phyloP scores from a whole-genome alignment of 1,140 invertebrate species.

The Drosophila serrata region DNA sequence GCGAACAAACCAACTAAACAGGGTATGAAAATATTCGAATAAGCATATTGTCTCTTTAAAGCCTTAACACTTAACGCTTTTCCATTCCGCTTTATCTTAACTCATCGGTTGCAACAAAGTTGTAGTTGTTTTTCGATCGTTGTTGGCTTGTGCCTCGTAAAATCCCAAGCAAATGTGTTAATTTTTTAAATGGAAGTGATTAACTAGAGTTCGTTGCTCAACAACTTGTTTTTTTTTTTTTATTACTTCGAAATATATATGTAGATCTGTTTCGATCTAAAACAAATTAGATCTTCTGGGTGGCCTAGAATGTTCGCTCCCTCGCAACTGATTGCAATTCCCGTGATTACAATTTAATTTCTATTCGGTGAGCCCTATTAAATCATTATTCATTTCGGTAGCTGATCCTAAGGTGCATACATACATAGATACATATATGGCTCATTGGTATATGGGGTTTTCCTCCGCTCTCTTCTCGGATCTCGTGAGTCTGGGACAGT shows the following conservation, averaged over 20 bases:
- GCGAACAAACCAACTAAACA: not conserved
- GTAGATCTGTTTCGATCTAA: not conserved
- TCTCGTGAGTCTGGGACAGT: slow-evolving; percentile 46
- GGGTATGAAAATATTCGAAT: slow-evolving; percentile 3
- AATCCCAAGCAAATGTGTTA: slow-evolving; percentile 48
- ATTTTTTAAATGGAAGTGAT: slow-evolving; percentile 27
- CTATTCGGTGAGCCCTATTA: slow-evolving; percentile 40
- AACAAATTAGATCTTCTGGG: slow-evolving; percentile 42
- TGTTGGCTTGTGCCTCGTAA: slow-evolving; percentile 42
- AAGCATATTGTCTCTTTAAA: not conserved
- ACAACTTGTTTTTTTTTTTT: slow-evolving; percentile 23
- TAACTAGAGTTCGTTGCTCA: slow-evolving; percentile 13
- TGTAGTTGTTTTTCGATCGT: slow-evolving; percentile 30
- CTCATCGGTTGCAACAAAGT: slow-evolving; percentile 47
- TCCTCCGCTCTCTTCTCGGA: slow-evolving; percentile 19
- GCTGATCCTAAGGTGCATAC: slow-evolving; percentile 28
- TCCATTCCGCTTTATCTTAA: slow-evolving; percentile 33
- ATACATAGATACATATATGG: slow-evolving; percentile 13
- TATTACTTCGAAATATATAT: not conserved
- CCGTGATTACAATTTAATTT: slow-evolving; percentile 69
- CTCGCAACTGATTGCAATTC: slow-evolving; percentile 45
- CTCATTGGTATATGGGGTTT: slow-evolving; percentile 28
- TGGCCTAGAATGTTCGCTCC: slow-evolving; percentile 45
- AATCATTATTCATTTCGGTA: slow-evolving; percentile 76
- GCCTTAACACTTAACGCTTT: slow-evolving; percentile 12